Evolutionary conservation across 2,888 invertebrate genomes (phyloP).

Genomic region (Lysandra bellargus): DNA sequence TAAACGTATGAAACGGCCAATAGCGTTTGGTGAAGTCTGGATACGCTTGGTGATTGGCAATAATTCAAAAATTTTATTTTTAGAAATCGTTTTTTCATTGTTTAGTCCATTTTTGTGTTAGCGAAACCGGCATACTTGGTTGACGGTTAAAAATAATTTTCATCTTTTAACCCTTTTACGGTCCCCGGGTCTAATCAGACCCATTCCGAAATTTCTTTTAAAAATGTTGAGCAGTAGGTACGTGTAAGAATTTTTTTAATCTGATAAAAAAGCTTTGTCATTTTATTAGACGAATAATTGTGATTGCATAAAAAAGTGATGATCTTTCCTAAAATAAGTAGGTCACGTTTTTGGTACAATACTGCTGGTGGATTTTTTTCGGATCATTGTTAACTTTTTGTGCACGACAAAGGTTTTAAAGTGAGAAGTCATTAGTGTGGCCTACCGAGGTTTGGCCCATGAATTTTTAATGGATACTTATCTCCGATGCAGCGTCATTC

Average conservation of each 20-base stretch:
- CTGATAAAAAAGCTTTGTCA: no score
- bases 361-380: background rate
- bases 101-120: no score
- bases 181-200: background rate
- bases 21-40: no score
- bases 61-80: no score
- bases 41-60: no score
- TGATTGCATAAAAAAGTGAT: no score
- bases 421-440: slow-evolving; percentile 6
- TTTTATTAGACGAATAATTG: no score
- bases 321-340: background rate
- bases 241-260: no score
- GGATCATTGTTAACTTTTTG: background rate
- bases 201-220: background rate
- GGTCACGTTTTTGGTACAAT: background rate
- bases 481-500: background rate
- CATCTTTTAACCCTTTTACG: background rate
- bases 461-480: background rate
- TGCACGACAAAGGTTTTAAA: background rate
- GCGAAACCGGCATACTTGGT: background rate
- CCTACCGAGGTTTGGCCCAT: background rate
- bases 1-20: no score
- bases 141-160: background rate
- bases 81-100: no score
- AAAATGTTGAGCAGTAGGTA: background rate